Percentiles rank a stretch among this genome's conserved stretches.
phyloP scores from a whole-genome alignment of 1,140 invertebrate genomes.

The Reticulitermes speratus region DNA sequence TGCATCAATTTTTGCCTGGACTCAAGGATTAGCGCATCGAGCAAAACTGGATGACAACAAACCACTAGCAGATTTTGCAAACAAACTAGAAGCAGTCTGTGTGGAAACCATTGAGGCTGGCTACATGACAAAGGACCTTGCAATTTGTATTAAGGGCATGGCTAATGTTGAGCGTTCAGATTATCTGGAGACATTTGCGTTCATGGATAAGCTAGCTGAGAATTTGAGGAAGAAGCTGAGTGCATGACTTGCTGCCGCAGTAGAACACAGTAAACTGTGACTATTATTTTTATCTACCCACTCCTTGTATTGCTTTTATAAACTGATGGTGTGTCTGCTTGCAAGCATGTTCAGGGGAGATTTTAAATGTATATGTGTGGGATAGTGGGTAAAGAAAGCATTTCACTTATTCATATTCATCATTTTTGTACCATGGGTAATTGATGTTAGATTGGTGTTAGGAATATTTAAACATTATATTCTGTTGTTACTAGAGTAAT shows the following conservation, averaged over 20 bases:
- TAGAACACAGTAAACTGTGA: background rate
- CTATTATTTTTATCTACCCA: background rate
- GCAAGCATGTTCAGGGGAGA: background rate
- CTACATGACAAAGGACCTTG: slow-evolving; percentile 98
- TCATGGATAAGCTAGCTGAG: slow-evolving; percentile 93
- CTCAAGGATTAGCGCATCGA: slow-evolving; percentile 84
- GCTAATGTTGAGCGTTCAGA: slow-evolving; percentile 78
- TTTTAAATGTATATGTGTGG: background rate
- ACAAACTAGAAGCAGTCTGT: slow-evolving; percentile 86
- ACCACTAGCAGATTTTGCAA: slow-evolving; percentile 72
- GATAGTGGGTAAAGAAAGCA: too few species aligned
- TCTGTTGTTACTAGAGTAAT: background rate
- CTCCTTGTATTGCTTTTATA: background rate
- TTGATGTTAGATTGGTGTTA: background rate
- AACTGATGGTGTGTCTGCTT: background rate
- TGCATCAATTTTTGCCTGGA: slow-evolving; percentile 99
- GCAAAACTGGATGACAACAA: slow-evolving; percentile 90
- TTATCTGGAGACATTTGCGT: slow-evolving; percentile 97
- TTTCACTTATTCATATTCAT: background rate
- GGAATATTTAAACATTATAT: background rate
- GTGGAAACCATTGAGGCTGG: slow-evolving; percentile 93
- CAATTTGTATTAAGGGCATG: slow-evolving; percentile 96
- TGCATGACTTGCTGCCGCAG: slow-evolving; percentile 40
- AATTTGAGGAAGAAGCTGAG: slow-evolving; percentile 77
- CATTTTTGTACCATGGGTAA: background rate